Conservation (phyloP, 2,888 invertebrate genomes). For the Ochropacha duplaris region DNA sequence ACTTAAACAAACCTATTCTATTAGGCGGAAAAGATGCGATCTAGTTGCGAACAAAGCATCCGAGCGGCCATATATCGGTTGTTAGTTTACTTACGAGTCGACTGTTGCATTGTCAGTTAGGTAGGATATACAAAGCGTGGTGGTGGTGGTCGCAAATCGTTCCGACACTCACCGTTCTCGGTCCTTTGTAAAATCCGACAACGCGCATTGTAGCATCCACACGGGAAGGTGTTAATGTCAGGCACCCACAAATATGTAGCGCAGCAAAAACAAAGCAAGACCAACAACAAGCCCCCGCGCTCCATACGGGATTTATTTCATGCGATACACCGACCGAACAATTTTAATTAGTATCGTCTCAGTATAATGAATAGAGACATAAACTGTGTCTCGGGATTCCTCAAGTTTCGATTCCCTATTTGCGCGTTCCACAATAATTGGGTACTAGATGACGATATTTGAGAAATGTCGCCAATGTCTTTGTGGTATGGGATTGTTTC, state of each 20-base stretch:
- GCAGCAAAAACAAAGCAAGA: slow-evolving; percentile 53
- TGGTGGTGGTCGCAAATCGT: slow-evolving; percentile 61
- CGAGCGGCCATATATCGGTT: slow-evolving; percentile 54
- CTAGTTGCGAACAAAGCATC: slow-evolving; percentile 54
- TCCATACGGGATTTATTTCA: slow-evolving; percentile 55
- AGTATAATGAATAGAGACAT: slow-evolving; percentile 73
- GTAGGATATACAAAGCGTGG: slow-evolving; percentile 59
- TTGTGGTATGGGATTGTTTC: slow-evolving; percentile 38
- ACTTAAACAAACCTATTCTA: slow-evolving; percentile 55
- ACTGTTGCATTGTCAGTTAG: slow-evolving; percentile 44
- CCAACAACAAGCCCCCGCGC: slow-evolving; percentile 42
- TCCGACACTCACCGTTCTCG: slow-evolving; percentile 29
- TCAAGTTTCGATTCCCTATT: slow-evolving; percentile 46
- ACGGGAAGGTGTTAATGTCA: slow-evolving; percentile 60
- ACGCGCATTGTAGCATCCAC: slow-evolving; percentile 49
- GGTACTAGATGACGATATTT: slow-evolving; percentile 64
- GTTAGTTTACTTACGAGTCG: slow-evolving; percentile 51
- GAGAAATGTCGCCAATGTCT: slow-evolving; percentile 48
- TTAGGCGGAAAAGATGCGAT: slow-evolving; percentile 67
- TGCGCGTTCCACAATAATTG: slow-evolving; percentile 64
- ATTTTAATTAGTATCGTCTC: slow-evolving; percentile 68
- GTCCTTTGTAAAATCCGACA: slow-evolving; percentile 56
- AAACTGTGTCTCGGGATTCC: slow-evolving; percentile 51
- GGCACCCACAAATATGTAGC: slow-evolving; percentile 60
- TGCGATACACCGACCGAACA: slow-evolving; percentile 55